These are phyloP conservation scores for Pasiphila rectangulata DNA, from an alignment of 2,888 invertebrate species.

Conservation along the genomic window DNA sequence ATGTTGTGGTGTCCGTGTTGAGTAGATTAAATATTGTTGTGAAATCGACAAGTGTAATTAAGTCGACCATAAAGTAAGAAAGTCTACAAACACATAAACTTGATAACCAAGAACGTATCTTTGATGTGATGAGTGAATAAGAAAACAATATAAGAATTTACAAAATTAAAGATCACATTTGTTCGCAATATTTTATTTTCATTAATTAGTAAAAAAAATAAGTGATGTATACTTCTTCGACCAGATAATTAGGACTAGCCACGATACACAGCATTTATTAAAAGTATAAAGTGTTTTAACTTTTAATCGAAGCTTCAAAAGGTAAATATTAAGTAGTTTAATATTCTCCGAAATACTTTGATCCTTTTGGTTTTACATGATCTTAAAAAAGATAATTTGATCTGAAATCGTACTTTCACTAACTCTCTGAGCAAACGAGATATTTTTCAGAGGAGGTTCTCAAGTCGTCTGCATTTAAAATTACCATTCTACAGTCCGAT, in stretches of 20 bases:
- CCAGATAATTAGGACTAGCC: constrained; percentile 8
- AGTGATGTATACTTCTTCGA: constrained; percentile 54
- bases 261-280: too few species aligned
- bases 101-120: background rate
- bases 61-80: constrained; percentile 9
- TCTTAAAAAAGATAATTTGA: too few species aligned
- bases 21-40: constrained; percentile 3
- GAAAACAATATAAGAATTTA: background rate
- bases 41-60: constrained; percentile 11
- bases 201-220: constrained; percentile 75
- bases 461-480: too few species aligned
- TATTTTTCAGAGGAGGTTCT: too few species aligned
- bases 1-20: background rate
- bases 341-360: too few species aligned
- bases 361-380: too few species aligned
- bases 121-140: too few species aligned
- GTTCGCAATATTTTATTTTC: constrained; percentile 72
- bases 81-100: constrained; percentile 8
- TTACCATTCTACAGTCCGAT: too few species aligned
- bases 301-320: too few species aligned
- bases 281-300: background rate
- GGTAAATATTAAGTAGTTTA: too few species aligned
- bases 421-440: too few species aligned
- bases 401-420: too few species aligned
- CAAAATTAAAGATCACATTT: constrained; percentile 49